Percentiles rank a stretch among this genome's conserved stretches.
Evolutionary conservation across 1,140 invertebrate species (phyloP).

Genomic region (Metaphire vulgaris): DNA sequence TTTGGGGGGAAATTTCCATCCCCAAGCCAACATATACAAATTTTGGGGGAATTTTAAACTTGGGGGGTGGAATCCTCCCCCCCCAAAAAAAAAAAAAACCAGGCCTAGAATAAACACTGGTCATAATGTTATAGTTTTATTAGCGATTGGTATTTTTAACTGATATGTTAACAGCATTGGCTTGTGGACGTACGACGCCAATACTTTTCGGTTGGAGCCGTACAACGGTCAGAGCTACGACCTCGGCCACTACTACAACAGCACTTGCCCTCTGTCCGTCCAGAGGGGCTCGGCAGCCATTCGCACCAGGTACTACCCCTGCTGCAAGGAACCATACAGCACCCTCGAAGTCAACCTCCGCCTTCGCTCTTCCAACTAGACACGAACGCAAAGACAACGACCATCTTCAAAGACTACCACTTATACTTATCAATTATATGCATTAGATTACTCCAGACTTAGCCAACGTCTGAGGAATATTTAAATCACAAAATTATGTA

Average conservation of each 20-base stretch:
- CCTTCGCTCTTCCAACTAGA: too few species aligned
- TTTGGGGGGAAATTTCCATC: not conserved
- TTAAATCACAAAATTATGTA: too few species aligned
- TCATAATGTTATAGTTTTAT: not conserved
- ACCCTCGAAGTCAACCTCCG: not conserved
- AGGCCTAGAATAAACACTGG: not conserved
- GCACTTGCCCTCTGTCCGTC: constrained; percentile 9
- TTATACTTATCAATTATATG: too few species aligned
- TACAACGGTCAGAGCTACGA: not conserved
- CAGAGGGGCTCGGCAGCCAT: not conserved
- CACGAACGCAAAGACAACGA: too few species aligned
- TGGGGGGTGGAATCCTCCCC: not conserved
- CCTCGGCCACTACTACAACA: not conserved
- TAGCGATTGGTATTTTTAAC: too few species aligned
- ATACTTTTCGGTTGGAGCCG: not conserved
- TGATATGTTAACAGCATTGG: not conserved
- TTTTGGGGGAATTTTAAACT: not conserved
- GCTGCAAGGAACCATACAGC: not conserved
- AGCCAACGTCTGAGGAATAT: too few species aligned
- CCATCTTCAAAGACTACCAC: too few species aligned
- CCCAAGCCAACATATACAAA: not conserved
- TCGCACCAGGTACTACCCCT: not conserved
- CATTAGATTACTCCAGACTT: too few species aligned
- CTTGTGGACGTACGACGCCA: not conserved
- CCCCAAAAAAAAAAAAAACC: not conserved